Conservation (phyloP, 2,797 vertebrate species). For the Setipinna tenuifilis region DNA sequence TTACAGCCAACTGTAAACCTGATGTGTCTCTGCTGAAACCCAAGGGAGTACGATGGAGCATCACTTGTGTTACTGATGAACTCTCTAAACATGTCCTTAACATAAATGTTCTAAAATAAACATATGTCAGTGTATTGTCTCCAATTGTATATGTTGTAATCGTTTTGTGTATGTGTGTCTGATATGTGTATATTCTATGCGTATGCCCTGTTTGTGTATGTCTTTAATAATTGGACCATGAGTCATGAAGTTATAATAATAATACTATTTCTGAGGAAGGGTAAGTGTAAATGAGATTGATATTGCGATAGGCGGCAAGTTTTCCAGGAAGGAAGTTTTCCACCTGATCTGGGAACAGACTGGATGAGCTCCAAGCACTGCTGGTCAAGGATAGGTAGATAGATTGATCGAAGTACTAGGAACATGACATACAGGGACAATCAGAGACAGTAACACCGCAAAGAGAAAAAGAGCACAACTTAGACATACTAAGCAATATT, state of each 20-base stretch:
- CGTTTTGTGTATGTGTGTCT: no score
- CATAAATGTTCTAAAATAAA: background rate
- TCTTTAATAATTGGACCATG: no score
- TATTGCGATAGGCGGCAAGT: background rate
- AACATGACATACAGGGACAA: no score
- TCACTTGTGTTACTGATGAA: background rate
- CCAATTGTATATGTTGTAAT: no score
- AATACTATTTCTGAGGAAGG: background rate
- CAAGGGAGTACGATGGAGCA: background rate
- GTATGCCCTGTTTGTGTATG: no score
- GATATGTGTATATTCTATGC: no score
- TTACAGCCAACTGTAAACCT: background rate
- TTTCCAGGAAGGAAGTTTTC: background rate
- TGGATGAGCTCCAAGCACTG: background rate
- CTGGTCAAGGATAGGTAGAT: background rate
- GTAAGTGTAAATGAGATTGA: background rate
- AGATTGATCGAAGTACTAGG: no score
- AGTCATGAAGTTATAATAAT: no score
- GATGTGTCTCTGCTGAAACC: background rate
- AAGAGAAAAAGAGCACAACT: no score
- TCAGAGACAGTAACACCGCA: no score
- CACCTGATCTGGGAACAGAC: slow-evolving; percentile 10
- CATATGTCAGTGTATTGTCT: background rate
- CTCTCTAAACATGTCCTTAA: background rate
- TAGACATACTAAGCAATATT: no score